Evolutionary conservation across 1,140 invertebrate genomes (phyloP).

Genomic region (Chrysopa pallens): DNA sequence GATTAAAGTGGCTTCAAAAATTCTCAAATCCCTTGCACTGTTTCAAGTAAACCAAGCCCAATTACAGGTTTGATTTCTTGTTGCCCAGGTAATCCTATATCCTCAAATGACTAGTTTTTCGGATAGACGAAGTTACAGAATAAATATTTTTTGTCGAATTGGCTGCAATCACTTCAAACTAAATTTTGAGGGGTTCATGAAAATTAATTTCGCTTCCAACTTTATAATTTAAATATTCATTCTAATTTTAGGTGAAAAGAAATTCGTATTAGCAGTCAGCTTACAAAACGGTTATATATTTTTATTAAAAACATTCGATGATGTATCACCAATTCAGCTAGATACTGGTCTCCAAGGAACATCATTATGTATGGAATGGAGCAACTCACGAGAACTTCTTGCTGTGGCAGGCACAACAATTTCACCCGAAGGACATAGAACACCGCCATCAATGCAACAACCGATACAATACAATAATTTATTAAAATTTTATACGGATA

Average conservation of each 20-base stretch:
- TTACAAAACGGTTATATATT: constrained; percentile 77
- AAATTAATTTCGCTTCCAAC: no score
- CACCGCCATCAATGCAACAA: constrained; percentile 17
- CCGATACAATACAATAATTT: constrained; percentile 33
- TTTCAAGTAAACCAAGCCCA: no score
- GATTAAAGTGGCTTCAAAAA: no score
- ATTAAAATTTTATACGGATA: constrained; percentile 49
- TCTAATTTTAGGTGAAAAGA: constrained; percentile 28
- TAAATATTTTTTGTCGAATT: no score
- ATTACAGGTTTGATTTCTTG: no score
- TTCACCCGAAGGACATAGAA: constrained; percentile 17
- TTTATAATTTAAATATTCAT: no score
- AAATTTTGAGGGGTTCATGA: no score
- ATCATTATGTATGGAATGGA: constrained; percentile 82
- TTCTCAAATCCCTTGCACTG: no score
- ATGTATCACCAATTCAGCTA: constrained; percentile 72
- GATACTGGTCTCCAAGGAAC: constrained; percentile 59
- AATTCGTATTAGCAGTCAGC: constrained; percentile 71
- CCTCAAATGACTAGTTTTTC: no score
- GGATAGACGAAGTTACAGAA: no score
- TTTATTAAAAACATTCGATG: constrained; percentile 79
- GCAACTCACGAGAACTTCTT: constrained; percentile 79
- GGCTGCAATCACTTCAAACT: no score
- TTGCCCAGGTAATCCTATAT: no score
- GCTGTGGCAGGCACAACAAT: constrained; percentile 68